These are phyloP conservation scores for Embidobia sp. DNA, from an alignment of 2,888 invertebrate species.

Conservation along the genomic window DNA sequence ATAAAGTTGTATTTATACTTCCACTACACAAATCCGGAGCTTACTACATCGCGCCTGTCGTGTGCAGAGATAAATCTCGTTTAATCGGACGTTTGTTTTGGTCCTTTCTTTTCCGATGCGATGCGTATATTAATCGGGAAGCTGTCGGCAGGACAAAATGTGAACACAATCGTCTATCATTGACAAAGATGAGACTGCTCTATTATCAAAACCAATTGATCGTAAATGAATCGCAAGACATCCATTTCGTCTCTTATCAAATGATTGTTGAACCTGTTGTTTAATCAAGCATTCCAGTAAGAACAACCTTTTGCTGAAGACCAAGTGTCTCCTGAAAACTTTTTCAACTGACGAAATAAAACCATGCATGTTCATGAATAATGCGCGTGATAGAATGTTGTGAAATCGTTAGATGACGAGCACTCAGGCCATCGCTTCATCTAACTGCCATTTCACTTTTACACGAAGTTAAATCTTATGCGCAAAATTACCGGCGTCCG, in stretches of 20 bases:
- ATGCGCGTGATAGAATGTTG: conserved; percentile 65
- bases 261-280: conserved; percentile 67
- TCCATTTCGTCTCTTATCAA: conserved; percentile 55
- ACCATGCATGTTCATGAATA: conserved; percentile 58
- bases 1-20: conserved; percentile 55
- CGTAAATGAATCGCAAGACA: conserved; percentile 18
- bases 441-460: conserved; percentile 76
- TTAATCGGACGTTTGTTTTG: conserved; percentile 28
- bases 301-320: conserved; percentile 39
- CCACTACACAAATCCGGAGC: conserved; percentile 43
- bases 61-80: conserved; percentile 56
- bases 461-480: conserved; percentile 61
- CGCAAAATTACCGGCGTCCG: conserved; percentile 6
- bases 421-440: conserved; percentile 39
- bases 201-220: conserved; percentile 36
- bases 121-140: conserved; percentile 67
- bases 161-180: conserved; percentile 34
- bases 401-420: conserved; percentile 62
- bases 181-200: conserved; percentile 50
- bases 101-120: conserved; percentile 60
- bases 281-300: conserved; percentile 73
- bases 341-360: conserved; percentile 39
- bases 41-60: conserved; percentile 72
- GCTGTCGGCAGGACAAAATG: conserved; percentile 23
- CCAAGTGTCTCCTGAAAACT: conserved; percentile 39